Conservation (phyloP, 2,888 invertebrate genomes). For the Napeogenes inachia region DNA sequence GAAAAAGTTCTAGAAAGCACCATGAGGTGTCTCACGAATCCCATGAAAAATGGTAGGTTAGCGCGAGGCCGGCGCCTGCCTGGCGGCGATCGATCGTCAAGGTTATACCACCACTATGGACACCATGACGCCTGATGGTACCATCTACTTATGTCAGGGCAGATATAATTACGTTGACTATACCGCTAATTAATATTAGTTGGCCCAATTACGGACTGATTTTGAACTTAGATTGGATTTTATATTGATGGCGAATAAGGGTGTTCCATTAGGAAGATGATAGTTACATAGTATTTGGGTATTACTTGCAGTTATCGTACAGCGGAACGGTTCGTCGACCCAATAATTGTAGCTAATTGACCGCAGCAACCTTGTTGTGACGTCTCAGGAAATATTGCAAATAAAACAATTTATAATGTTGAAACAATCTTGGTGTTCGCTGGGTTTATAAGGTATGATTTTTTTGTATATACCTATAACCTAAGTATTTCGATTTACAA, state of each 20-base stretch:
- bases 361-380: slow-evolving; percentile 25
- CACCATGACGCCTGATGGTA: slow-evolving; percentile 21
- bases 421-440: too few relatives aligned
- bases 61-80: slow-evolving; percentile 51
- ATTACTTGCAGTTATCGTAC: too few relatives aligned
- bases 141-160: slow-evolving; percentile 1
- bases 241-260: too few relatives aligned
- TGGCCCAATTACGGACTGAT: too few relatives aligned
- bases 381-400: slow-evolving; percentile 1
- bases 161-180: too few relatives aligned
- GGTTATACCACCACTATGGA: slow-evolving; percentile 56
- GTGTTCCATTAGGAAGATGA: too few relatives aligned
- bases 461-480: too few relatives aligned
- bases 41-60: slow-evolving; percentile 51
- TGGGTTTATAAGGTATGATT: too few relatives aligned
- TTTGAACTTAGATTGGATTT: too few relatives aligned
- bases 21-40: slow-evolving; percentile 40
- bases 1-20: slow-evolving; percentile 26
- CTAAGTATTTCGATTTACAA: too few relatives aligned
- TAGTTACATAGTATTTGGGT: neutral
- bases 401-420: too few relatives aligned
- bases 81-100: slow-evolving; percentile 69
- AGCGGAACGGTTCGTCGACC: slow-evolving; percentile 28
- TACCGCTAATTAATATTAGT: too few relatives aligned
- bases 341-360: slow-evolving; percentile 34